Base-by-base conservation (phyloP, 2,888 invertebrate species). In the Pyrrhosoma nymphula region DNA sequence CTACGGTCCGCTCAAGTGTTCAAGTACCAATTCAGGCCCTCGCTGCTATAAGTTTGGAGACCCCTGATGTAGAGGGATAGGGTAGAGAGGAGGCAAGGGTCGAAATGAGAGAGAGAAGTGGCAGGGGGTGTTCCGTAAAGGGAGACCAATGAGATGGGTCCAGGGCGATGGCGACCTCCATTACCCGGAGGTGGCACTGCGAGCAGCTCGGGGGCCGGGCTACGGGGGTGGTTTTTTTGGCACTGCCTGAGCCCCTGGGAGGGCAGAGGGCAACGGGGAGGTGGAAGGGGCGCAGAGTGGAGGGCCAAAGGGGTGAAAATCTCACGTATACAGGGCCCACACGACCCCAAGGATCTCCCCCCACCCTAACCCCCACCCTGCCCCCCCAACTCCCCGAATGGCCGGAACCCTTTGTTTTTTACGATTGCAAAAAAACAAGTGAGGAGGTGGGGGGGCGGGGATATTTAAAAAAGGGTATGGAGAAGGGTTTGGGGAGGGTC, bases 71-170 rank as follows among this genome's bases (percentile, higher is more conserved):
- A 47, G 47, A 47, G 8, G 95, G 47, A 47, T 47, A 95, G 82
- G 95, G 95, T 75, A 60, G 39, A 69, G 88, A 75, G 89, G 89
- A 89, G 56, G 82, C 63, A 63, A 56, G 30, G 56, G 56, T 14
- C 88, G 60, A 96, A 96, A 14, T 56, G 90, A 56, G n/a, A 47
- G 30, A 14, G 39, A 26, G 56, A 1, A 26, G 26, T 26, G 10
- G 69, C 23, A 26, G 69, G 26, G 69, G 69, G 4, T 47, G 47
- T 8, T 47, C 47, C 8, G 56, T 23, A 8, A 88, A 18, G 18
- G 88, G 88, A 18, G 88, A 47, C 47, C 47, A 47, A 47, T 47
- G 39, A 12, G 90, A 6, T 47, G 55, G 23, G 10, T 18, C 60
- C 18, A 16, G 16, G 60, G 60, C n/a, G 56, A 56, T 56, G 56